Evolutionary conservation across 2,888 invertebrate genomes (phyloP).

Genomic region (Philereme vetulata): DNA sequence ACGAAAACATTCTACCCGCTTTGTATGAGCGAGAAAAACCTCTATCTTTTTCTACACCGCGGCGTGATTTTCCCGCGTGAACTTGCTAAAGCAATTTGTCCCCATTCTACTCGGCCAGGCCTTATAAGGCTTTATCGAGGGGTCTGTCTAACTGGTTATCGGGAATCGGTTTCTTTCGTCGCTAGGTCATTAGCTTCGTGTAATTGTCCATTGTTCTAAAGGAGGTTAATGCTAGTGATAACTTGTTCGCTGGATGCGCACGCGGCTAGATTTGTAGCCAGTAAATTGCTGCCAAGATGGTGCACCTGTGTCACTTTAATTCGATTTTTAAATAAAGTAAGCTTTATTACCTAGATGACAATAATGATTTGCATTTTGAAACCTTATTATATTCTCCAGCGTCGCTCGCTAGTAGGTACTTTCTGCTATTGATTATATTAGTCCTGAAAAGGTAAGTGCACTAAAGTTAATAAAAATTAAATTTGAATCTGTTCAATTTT

Average conservation of each 20-base stretch:
- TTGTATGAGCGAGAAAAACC: too few species aligned
- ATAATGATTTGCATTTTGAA: not conserved
- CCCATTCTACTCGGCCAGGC: not conserved
- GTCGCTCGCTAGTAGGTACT: too few species aligned
- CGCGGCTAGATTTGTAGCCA: conserved; percentile 7
- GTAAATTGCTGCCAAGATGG: conserved; percentile 2
- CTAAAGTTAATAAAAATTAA: too few species aligned
- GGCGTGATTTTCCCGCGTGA: not conserved
- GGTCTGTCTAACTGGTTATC: conserved; percentile 39
- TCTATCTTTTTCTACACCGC: not conserved
- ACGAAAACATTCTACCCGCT: too few species aligned
- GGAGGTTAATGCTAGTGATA: conserved; percentile 44
- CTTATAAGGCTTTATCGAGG: conserved; percentile 3
- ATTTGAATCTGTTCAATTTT: too few species aligned
- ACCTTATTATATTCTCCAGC: too few species aligned
- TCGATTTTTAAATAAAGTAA: not conserved
- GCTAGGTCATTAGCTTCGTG: conserved; percentile 49
- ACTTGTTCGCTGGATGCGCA: conserved; percentile 23
- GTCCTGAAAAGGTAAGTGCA: too few species aligned
- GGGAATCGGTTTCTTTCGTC: conserved; percentile 61
- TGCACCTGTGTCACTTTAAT: not conserved
- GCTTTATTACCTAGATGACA: not conserved
- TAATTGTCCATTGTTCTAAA: conserved; percentile 58
- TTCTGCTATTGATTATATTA: too few species aligned
- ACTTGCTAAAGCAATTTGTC: not conserved